Conservation (phyloP, 2,797 vertebrate species). For the Lateolabrax maculatus region DNA sequence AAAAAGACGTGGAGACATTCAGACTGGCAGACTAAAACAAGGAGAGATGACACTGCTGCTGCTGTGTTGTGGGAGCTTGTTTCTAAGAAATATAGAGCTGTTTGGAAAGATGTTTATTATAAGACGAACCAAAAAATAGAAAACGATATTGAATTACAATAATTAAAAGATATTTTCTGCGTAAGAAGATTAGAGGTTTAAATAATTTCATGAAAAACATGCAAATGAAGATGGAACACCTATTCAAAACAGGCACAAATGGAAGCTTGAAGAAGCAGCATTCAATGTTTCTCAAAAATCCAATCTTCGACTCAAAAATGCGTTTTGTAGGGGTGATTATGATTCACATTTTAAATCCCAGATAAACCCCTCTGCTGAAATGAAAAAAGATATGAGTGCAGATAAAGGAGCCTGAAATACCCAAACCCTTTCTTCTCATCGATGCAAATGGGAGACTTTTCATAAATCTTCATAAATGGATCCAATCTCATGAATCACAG, state of each 20-base stretch:
- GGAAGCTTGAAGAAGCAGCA: constrained; percentile 65
- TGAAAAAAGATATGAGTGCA: constrained; percentile 75
- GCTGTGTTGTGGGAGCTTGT: constrained; percentile 17
- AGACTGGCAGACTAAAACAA: constrained; percentile 37
- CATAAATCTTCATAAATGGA: constrained; percentile 72
- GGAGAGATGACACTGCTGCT: not conserved
- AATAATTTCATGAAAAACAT: constrained; percentile 64
- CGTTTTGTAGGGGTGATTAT: constrained; percentile 76
- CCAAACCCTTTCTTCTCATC: constrained; percentile 60
- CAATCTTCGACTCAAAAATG: constrained; percentile 70
- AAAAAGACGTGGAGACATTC: constrained; percentile 83
- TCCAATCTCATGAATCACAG: constrained; percentile 75
- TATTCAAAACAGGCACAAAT: constrained; percentile 61
- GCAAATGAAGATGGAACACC: constrained; percentile 63
- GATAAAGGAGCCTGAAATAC: constrained; percentile 77
- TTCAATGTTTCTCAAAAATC: constrained; percentile 72
- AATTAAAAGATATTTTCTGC: constrained; percentile 57
- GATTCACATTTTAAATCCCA: constrained; percentile 78
- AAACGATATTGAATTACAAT: constrained; percentile 49
- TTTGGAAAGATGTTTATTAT: constrained; percentile 32
- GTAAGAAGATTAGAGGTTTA: constrained; percentile 65
- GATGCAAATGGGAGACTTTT: constrained; percentile 79
- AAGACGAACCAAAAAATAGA: constrained; percentile 34
- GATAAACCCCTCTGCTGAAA: constrained; percentile 79
- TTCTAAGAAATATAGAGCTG: constrained; percentile 35